Conservation (phyloP, 1,140 invertebrate genomes). For the Schlechtendalia chinensis region DNA sequence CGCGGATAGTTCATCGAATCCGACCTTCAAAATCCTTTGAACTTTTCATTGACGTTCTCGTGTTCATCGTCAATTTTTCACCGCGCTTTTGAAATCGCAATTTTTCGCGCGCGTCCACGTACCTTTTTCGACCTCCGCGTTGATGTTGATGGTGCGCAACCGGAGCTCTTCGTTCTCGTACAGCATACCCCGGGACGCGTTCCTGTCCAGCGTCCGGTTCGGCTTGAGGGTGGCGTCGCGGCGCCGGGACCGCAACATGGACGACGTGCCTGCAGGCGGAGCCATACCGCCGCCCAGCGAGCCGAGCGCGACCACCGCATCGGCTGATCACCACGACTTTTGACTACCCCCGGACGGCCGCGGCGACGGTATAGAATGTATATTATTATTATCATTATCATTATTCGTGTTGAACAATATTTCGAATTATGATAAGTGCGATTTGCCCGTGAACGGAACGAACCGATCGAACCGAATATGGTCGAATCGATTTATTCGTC, state of each 20-base stretch:
- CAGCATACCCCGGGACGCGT: constrained; percentile 80
- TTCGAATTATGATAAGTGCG: too few species aligned
- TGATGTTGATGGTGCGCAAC: constrained; percentile 84
- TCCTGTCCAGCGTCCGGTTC: constrained; percentile 74
- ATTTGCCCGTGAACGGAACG: too few species aligned
- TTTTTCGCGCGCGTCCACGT: constrained; percentile 25
- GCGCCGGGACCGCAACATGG: constrained; percentile 68
- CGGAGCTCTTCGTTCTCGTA: constrained; percentile 90
- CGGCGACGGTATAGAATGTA: too few species aligned
- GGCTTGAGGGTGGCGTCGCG: constrained; percentile 72
- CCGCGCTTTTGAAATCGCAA: too few species aligned
- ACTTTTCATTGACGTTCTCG: too few species aligned
- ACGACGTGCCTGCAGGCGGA: constrained; percentile 52
- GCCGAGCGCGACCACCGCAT: constrained; percentile 31
- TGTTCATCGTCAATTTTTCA: too few species aligned
- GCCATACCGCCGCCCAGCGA: constrained; percentile 51
- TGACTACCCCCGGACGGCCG: neutral
- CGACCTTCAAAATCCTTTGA: too few species aligned
- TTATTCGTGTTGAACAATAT: too few species aligned
- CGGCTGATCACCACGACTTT: constrained; percentile 14
- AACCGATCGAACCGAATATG: too few species aligned
- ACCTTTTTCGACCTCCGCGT: constrained; percentile 89
- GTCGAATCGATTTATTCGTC: too few species aligned
- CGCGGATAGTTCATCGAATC: too few species aligned
- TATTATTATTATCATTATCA: neutral